These are phyloP conservation scores for Zophobas atratus DNA, from an alignment of 1,140 invertebrate species.

Conservation along the genomic window DNA sequence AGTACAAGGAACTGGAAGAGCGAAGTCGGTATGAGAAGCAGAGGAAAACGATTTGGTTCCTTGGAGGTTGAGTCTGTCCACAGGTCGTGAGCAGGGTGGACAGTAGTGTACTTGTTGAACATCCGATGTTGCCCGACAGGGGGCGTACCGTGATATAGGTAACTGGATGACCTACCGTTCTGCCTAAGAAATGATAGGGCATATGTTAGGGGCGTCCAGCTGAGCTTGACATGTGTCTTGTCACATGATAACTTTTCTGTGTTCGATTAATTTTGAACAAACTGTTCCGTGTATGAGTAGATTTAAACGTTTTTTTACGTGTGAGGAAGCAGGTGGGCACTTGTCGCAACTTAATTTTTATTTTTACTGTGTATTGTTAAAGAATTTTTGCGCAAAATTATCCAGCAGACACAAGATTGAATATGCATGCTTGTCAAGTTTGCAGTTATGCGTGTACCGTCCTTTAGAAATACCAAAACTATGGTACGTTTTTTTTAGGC, in stretches of 20 bases:
- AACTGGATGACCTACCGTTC: slow-evolving; percentile 45
- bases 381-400: too few species aligned
- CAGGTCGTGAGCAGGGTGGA: not conserved
- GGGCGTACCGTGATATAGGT: slow-evolving; percentile 45
- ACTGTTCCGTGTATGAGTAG: too few species aligned
- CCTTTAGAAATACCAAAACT: too few species aligned
- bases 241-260: not conserved
- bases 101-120: slow-evolving; percentile 16
- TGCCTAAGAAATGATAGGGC: slow-evolving; percentile 7
- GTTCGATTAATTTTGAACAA: not conserved
- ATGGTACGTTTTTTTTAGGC: too few species aligned
- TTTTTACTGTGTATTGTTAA: too few species aligned
- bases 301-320: too few species aligned
- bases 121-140: slow-evolving; percentile 13
- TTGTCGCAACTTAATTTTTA: too few species aligned
- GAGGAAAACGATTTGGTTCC: not conserved
- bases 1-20: not conserved
- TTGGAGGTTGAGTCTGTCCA: not conserved
- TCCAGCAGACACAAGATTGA: too few species aligned
- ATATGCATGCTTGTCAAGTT: too few species aligned
- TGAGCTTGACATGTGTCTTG: not conserved
- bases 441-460: too few species aligned
- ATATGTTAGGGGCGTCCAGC: not conserved
- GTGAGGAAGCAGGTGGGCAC: too few species aligned
- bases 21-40: not conserved